phyloP scores from a whole-genome alignment of 2,888 invertebrate species.

The Drosophila birchii region DNA sequence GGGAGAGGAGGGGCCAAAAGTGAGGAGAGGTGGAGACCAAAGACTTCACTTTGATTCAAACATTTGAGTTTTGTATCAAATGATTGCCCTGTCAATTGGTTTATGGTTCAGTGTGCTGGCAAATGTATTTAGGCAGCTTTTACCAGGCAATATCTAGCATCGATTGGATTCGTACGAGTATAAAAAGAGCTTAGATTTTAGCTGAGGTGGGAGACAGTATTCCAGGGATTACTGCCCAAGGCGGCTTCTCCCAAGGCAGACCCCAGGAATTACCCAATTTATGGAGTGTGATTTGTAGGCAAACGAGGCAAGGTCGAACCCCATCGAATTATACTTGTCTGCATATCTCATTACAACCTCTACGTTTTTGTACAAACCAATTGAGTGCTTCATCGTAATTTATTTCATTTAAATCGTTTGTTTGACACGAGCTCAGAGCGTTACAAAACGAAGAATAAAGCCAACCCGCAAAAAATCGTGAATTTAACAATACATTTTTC shows the following conservation, averaged over 20 bases:
- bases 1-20: slow-evolving; percentile 24
- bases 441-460: slow-evolving; percentile 15
- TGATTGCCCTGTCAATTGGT: slow-evolving; percentile 79
- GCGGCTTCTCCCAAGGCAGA: neutral
- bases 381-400: slow-evolving; percentile 81
- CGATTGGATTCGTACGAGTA: slow-evolving; percentile 15
- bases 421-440: slow-evolving; percentile 60
- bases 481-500: slow-evolving; percentile 75
- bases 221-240: slow-evolving; percentile 12
- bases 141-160: slow-evolving; percentile 39
- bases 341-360: slow-evolving; percentile 75
- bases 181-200: slow-evolving; percentile 14
- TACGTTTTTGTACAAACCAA: slow-evolving; percentile 77
- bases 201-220: slow-evolving; percentile 4
- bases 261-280: slow-evolving; percentile 4
- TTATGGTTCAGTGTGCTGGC: slow-evolving; percentile 72
- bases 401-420: slow-evolving; percentile 82
- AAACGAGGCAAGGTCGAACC: no score
- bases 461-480: slow-evolving; percentile 57
- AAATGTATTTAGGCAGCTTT: slow-evolving; percentile 60
- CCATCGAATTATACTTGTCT: slow-evolving; percentile 15
- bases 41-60: slow-evolving; percentile 64
- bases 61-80: slow-evolving; percentile 60
- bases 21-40: slow-evolving; percentile 2
- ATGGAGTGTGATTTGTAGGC: neutral